A percentile compares a stretch with the other conserved stretches of the same genome.
These are phyloP conservation scores for Ditylenchus dipsaci DNA, from an alignment of 1,140 invertebrate genomes.

Conservation along the genomic window DNA sequence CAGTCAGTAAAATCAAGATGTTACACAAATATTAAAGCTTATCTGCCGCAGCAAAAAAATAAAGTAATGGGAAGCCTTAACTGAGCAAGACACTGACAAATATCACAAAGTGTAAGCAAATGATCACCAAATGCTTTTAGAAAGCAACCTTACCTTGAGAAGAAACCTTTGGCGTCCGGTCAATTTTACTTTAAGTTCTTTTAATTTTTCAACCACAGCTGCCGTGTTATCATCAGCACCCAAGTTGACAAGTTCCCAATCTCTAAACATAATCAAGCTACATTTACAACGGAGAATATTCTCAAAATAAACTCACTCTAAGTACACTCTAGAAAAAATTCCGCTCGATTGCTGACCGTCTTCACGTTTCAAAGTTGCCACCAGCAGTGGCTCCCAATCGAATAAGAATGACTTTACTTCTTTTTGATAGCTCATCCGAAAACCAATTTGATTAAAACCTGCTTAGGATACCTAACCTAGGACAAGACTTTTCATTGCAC, in stretches of 20 bases:
- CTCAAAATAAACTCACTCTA: constrained; percentile 6
- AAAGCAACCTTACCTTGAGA: background rate
- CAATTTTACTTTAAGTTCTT: background rate
- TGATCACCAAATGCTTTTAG: background rate
- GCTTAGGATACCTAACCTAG: too few species aligned
- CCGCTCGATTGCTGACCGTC: background rate
- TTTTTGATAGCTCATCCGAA: background rate
- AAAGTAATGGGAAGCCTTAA: too few species aligned
- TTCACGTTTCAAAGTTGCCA: background rate
- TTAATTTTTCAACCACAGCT: background rate
- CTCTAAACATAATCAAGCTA: constrained; percentile 20
- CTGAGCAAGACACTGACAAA: too few species aligned
- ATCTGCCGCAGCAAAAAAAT: too few species aligned
- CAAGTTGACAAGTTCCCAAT: constrained; percentile 19
- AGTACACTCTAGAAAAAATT: constrained; percentile 17
- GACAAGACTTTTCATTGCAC: background rate
- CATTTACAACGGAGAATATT: background rate
- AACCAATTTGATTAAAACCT: too few species aligned
- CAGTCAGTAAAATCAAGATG: too few species aligned
- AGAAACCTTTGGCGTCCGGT: background rate
- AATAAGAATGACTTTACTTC: background rate
- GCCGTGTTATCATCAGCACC: constrained; percentile 3
- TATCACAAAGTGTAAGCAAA: background rate
- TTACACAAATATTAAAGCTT: too few species aligned
- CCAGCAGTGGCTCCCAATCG: constrained; percentile 14